Evolutionary conservation across 2,888 invertebrate genomes (phyloP).

Genomic region (Schizaphis graminum): DNA sequence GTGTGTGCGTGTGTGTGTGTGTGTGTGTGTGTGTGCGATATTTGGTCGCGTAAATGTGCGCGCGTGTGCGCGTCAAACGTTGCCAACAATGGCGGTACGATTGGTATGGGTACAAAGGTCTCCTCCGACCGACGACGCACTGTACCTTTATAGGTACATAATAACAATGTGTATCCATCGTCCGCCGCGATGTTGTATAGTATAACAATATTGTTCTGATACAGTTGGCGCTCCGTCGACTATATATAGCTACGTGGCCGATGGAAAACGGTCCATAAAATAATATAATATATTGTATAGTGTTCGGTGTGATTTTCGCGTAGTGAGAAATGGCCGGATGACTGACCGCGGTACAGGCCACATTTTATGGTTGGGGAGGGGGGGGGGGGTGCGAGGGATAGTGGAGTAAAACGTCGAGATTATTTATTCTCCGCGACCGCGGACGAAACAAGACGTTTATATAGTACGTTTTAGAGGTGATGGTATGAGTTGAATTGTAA

Average conservation of each 20-base stretch:
- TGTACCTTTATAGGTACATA: background rate
- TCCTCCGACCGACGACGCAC: background rate
- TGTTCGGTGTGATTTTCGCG: background rate
- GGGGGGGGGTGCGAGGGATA: no score
- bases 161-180: background rate
- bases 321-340: background rate
- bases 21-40: conserved; percentile 36
- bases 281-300: no score
- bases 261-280: background rate
- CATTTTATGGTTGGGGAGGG: no score
- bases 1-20: conserved; percentile 24
- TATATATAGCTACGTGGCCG: background rate
- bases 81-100: conserved; percentile 54
- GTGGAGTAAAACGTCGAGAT: background rate
- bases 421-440: background rate
- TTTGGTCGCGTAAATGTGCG: background rate
- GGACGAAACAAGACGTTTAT: background rate
- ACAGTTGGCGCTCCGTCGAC: background rate
- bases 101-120: conserved; percentile 48
- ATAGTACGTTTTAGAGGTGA: background rate
- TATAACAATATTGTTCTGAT: no score
- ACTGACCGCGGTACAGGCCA: no score
- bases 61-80: conserved; percentile 31
- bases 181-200: background rate
- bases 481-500: background rate